These are phyloP conservation scores for Dilophus febrilis DNA, from an alignment of 2,888 invertebrate genomes.

Conservation along the genomic window DNA sequence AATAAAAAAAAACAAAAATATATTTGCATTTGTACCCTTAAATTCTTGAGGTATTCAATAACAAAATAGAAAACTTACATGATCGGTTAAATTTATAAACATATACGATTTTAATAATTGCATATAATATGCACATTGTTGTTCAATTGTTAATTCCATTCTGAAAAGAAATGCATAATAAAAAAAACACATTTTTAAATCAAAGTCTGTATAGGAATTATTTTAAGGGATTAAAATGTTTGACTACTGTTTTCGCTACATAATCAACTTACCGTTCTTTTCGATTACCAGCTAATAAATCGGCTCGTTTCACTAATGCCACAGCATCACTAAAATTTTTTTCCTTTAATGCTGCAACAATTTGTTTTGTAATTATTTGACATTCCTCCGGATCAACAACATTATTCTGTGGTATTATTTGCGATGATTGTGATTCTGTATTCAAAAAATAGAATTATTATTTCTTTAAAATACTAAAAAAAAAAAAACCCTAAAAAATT, in stretches of 20 bases:
- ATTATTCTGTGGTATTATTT: background rate
- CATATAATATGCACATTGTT: conserved; percentile 23
- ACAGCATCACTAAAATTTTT: conserved; percentile 25
- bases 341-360: conserved; percentile 9
- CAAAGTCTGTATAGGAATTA: too few species aligned
- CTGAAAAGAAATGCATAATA: background rate
- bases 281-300: conserved; percentile 23
- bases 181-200: background rate
- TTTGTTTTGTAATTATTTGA: background rate
- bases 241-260: background rate
- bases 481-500: background rate
- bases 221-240: too few species aligned
- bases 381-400: background rate
- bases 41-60: too few species aligned
- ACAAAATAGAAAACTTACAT: conserved; percentile 18
- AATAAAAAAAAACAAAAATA: conserved; percentile 4
- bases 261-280: background rate
- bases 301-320: conserved; percentile 22
- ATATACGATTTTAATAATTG: conserved; percentile 24
- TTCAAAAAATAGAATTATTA: background rate
- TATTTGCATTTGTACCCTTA: too few species aligned
- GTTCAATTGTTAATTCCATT: background rate
- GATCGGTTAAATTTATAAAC: conserved; percentile 22
- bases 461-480: background rate
- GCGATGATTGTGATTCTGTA: background rate